Conservation (phyloP, 1,140 invertebrate genomes). For the Periplaneta americana region DNA sequence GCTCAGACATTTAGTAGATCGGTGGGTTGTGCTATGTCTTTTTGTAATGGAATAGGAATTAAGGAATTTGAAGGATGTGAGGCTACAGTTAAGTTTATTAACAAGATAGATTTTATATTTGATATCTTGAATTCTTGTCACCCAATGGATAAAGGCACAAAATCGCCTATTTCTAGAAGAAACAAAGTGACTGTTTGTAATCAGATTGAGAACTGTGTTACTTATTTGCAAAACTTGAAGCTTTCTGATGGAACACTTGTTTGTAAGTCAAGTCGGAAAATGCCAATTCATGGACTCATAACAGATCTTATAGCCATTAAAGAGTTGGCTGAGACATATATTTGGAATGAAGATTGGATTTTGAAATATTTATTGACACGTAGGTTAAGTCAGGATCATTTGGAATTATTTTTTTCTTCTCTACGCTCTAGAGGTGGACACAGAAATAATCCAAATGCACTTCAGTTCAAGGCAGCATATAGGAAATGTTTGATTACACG, state of each 20-base stretch:
- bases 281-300: background rate
- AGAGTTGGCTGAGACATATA: background rate
- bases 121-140: constrained; percentile 1
- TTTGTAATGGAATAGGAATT: background rate
- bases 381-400: background rate
- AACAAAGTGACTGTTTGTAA: background rate
- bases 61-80: no score
- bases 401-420: constrained; percentile 1
- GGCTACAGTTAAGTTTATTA: background rate
- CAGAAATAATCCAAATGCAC: background rate
- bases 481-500: background rate
- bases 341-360: background rate
- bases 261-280: background rate
- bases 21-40: background rate
- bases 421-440: background rate
- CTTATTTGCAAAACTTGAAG: background rate
- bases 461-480: background rate
- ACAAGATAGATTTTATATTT: background rate
- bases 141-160: background rate
- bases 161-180: background rate
- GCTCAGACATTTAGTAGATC: background rate
- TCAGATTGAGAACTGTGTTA: background rate
- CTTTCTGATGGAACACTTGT: background rate
- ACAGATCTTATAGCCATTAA: background rate
- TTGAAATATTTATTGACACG: background rate